phyloP scores from a whole-genome alignment of 2,113 vertebrate genomes.

The Puffinus mauretanicus region DNA sequence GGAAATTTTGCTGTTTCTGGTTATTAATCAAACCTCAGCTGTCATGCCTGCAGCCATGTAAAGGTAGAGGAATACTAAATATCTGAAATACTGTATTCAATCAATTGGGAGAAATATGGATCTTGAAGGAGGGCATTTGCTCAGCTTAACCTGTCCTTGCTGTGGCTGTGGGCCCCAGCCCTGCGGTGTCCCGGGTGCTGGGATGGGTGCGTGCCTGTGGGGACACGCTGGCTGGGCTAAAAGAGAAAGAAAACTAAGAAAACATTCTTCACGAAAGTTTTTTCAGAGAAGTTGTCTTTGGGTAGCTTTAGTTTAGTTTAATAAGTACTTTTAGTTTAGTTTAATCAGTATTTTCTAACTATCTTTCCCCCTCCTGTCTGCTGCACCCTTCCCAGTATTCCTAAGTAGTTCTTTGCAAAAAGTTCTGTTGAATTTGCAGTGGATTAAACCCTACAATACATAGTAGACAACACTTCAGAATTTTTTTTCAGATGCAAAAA shows the following conservation, averaged over 20 bases:
- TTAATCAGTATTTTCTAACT: background rate
- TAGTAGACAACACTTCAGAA: background rate
- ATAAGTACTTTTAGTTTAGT: background rate
- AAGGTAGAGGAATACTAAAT: background rate
- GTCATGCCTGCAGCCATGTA: background rate
- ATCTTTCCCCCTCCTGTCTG: background rate
- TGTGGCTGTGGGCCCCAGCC: background rate
- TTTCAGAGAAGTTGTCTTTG: background rate
- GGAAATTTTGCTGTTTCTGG: background rate
- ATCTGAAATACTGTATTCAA: background rate
- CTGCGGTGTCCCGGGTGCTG: fast-evolving
- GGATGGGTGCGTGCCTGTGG: fast-evolving
- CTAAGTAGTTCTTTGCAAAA: background rate
- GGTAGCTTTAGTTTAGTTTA: background rate
- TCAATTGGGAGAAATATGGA: background rate
- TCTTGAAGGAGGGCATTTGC: background rate
- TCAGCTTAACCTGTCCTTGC: too few species aligned
- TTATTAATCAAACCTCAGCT: background rate
- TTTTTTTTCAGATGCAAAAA: background rate
- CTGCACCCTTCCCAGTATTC: background rate
- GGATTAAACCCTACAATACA: background rate
- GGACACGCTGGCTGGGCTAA: background rate
- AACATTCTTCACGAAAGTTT: background rate
- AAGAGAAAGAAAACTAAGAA: background rate
- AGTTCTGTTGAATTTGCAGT: background rate